Conservation (phyloP, 2,888 invertebrate genomes). For the Apodemia zela region DNA sequence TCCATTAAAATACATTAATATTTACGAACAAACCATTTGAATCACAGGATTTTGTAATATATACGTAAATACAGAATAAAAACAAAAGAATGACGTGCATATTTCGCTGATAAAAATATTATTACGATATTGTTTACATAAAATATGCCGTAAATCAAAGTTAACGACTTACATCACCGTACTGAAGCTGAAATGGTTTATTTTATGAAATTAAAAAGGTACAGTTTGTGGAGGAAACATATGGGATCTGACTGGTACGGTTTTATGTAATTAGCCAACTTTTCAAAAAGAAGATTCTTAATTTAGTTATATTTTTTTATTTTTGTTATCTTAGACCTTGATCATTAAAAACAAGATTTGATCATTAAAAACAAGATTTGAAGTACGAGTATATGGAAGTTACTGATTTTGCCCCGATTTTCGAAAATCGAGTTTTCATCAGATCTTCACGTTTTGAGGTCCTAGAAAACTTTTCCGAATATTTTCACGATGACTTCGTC, state of each 20-base stretch:
- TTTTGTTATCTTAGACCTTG: neutral
- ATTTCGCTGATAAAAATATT: slow-evolving; percentile 7
- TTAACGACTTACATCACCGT: slow-evolving; percentile 30
- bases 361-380: too few species aligned
- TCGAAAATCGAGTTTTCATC: too few species aligned
- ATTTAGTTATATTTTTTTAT: neutral
- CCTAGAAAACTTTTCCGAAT: too few species aligned
- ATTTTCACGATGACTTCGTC: too few species aligned
- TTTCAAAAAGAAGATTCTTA: neutral
- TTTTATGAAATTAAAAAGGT: slow-evolving; percentile 1
- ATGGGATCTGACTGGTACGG: neutral
- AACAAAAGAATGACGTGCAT: slow-evolving; percentile 10
- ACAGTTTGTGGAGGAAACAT: slow-evolving; percentile 10
- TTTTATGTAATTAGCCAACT: neutral
- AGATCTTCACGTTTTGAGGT: too few species aligned
- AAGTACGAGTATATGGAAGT: too few species aligned
- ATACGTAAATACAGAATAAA: neutral
- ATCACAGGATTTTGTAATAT: neutral
- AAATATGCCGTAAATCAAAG: slow-evolving; percentile 36
- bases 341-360: too few species aligned
- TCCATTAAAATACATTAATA: neutral
- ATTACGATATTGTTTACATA: slow-evolving; percentile 32
- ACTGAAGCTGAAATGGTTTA: slow-evolving; percentile 6
- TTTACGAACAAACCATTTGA: neutral
- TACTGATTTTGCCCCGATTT: too few species aligned